Percentiles rank a stretch among this genome's conserved stretches.
Conservation (phyloP, 2,888 invertebrate genomes). For the Thyatira batis region DNA sequence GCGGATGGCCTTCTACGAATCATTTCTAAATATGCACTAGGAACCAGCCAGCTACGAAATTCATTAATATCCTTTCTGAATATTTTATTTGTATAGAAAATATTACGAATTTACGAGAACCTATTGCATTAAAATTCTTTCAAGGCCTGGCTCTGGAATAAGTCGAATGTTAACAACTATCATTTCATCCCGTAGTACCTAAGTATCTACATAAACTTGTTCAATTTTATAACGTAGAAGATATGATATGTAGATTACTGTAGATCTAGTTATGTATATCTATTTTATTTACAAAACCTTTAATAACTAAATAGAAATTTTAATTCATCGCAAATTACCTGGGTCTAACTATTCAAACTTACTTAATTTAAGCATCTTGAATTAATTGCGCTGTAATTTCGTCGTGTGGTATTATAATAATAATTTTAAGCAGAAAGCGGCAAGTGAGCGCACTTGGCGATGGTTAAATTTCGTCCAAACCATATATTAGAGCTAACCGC, state of each 20-base stretch:
- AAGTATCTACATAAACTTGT: no score
- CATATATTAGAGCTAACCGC: background rate
- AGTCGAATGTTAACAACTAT: no score
- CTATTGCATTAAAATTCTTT: no score
- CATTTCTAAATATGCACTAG: conserved; percentile 6
- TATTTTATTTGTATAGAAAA: background rate
- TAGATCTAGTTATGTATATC: no score
- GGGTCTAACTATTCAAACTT: background rate
- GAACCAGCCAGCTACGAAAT: background rate
- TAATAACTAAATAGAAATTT: conserved; percentile 41
- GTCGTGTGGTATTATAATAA: conserved; percentile 35
- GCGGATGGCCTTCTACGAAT: conserved; percentile 7
- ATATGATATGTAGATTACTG: no score
- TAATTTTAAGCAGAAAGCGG: conserved; percentile 69
- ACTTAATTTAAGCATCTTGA: conserved; percentile 46
- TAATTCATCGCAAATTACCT: conserved; percentile 22
- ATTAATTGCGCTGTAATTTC: conserved; percentile 51
- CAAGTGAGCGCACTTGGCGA: conserved; percentile 51
- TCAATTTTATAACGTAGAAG: no score
- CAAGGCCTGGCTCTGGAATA: no score
- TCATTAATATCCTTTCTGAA: background rate
- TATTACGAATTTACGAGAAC: no score
- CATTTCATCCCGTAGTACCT: no score
- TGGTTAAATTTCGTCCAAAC: conserved; percentile 15
- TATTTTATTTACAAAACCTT: conserved; percentile 22